Conservation (phyloP, 1,140 invertebrate genomes). For the Drosophila quadrilineata region DNA sequence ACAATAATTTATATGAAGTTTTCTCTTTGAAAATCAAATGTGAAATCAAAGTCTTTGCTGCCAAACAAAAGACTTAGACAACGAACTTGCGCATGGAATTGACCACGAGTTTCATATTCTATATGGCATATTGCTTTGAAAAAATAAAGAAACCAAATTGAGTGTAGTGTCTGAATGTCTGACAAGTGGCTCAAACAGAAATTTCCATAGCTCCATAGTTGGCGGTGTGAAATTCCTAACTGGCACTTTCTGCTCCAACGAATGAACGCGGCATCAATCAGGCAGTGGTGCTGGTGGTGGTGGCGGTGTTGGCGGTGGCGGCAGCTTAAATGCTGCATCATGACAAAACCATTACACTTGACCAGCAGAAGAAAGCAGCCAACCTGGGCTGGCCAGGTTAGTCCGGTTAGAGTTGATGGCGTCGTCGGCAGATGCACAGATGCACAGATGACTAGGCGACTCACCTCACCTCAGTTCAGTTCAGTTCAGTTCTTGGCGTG, state of each 20-base stretch:
- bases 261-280: conserved; percentile 68
- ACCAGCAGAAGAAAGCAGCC: conserved; percentile 44
- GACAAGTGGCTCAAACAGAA: conserved; percentile 51
- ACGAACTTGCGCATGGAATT: conserved; percentile 33
- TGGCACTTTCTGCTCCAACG: conserved; percentile 62
- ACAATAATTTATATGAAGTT: not conserved
- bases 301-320: no score
- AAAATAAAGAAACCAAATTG: conserved; percentile 20
- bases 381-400: no score
- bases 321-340: conserved; percentile 79
- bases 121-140: no score
- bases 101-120: no score
- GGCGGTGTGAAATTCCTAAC: conserved; percentile 74
- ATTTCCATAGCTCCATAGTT: conserved; percentile 52
- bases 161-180: conserved; percentile 16
- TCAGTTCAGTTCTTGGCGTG: conserved; percentile 55
- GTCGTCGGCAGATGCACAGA: conserved; percentile 74
- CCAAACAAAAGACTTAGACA: conserved; percentile 43
- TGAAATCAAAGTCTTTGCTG: not conserved
- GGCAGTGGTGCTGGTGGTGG: no score
- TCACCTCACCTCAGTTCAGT: conserved; percentile 34
- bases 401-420: conserved; percentile 29
- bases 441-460: conserved; percentile 73
- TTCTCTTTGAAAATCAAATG: not conserved
- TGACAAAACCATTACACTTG: conserved; percentile 79